These are phyloP conservation scores for Brachionus calyciflorus DNA, from an alignment of 1,140 invertebrate genomes.

Conservation along the genomic window DNA sequence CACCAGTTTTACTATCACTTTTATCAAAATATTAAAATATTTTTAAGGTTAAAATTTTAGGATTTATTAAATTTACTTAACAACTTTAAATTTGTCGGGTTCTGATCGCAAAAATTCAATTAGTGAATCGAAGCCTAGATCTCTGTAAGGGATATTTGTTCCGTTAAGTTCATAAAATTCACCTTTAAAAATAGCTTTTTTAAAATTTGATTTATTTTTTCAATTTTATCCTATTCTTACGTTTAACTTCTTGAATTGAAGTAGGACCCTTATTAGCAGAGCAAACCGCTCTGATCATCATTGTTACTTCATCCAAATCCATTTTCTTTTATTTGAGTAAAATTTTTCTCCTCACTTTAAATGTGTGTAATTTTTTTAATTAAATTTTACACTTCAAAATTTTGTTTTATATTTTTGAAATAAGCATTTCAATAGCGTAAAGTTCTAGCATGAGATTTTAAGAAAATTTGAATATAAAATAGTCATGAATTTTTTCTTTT, in stretches of 20 bases:
- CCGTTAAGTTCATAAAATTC: constrained; percentile 21
- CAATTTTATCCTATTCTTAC: not conserved
- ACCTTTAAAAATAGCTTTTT: not conserved
- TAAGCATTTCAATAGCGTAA: too few relatives aligned
- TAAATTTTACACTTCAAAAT: too few relatives aligned
- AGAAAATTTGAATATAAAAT: too few relatives aligned
- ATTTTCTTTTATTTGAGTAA: too few relatives aligned
- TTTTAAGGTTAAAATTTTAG: not conserved
- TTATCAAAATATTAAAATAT: not conserved
- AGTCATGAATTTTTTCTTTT: too few relatives aligned
- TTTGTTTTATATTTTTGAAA: too few relatives aligned
- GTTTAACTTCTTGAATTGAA: not conserved
- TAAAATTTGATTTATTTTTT: not conserved
- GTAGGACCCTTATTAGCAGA: constrained; percentile 5
- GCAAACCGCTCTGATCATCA: constrained; percentile 29
- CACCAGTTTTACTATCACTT: constrained; percentile 10
- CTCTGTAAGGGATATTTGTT: not conserved
- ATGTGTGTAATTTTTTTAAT: too few relatives aligned
- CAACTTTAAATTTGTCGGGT: constrained; percentile 17
- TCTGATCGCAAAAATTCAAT: constrained; percentile 10
- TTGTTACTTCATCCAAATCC: constrained; percentile 9
- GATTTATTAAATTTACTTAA: not conserved
- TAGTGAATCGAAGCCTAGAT: constrained; percentile 14
- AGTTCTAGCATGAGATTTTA: too few relatives aligned
- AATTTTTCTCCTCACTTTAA: too few relatives aligned